Conservation (phyloP, 2,797 vertebrate species). For the Peromyscus attwateri region DNA sequence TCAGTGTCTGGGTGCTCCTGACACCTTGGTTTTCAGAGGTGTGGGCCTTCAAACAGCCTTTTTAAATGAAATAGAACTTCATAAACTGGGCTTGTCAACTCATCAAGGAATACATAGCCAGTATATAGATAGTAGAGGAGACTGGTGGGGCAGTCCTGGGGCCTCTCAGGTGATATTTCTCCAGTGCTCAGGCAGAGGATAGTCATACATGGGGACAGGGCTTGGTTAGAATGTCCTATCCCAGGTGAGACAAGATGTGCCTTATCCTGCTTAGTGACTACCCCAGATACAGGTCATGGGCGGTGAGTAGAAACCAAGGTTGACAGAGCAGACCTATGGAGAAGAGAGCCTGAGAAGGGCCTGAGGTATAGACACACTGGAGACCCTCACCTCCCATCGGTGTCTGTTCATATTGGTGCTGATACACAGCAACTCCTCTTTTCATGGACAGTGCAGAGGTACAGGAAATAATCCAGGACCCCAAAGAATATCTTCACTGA, state of each 20-base stretch:
- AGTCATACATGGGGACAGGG: neutral
- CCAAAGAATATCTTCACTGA: neutral
- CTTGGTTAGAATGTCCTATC: too few relatives aligned
- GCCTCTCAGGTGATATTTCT: neutral
- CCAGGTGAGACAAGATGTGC: neutral
- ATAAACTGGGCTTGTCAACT: neutral
- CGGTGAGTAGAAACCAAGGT: neutral
- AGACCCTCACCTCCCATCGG: neutral
- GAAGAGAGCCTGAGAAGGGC: neutral
- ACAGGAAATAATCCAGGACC: rapidly evolving
- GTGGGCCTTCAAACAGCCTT: neutral
- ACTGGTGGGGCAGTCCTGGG: neutral
- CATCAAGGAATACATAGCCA: rapidly evolving
- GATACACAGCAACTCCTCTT: neutral
- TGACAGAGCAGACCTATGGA: neutral
- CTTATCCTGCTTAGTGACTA: neutral
- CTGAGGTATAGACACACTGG: neutral
- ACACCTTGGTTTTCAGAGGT: neutral
- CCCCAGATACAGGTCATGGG: too few relatives aligned
- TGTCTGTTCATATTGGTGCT: neutral
- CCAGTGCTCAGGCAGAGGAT: neutral
- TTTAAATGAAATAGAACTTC: neutral
- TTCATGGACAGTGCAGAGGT: rapidly evolving
- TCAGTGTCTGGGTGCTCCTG: neutral
- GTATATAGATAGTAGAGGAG: too few relatives aligned